Conservation (phyloP, 2,888 invertebrate genomes). For the Drosophila gaucha region DNA sequence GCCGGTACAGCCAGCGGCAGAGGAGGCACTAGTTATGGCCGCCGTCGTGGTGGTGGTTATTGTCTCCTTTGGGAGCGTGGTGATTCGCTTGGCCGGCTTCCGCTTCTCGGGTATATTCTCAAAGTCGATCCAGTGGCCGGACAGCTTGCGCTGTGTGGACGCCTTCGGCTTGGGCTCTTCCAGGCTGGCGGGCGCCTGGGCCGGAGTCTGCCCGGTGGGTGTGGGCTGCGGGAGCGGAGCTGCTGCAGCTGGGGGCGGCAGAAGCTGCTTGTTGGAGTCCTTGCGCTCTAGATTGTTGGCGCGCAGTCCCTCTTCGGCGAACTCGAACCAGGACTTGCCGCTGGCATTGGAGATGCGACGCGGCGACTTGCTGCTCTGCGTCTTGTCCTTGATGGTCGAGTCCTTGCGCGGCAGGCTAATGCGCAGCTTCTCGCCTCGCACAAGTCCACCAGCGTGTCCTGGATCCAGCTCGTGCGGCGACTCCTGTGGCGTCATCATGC, state of each 20-base stretch:
- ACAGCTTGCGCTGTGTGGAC: slow-evolving; percentile 82
- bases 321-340: slow-evolving; percentile 87
- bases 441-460: slow-evolving; percentile 20
- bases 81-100: slow-evolving; percentile 92
- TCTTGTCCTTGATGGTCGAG: slow-evolving; percentile 80
- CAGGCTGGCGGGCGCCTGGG: slow-evolving; percentile 16
- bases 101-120: slow-evolving; percentile 93
- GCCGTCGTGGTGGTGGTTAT: slow-evolving; percentile 43
- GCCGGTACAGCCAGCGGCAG: slow-evolving; percentile 33
- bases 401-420: slow-evolving; percentile 89
- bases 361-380: slow-evolving; percentile 86
- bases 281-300: slow-evolving; percentile 82
- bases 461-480: slow-evolving; percentile 42
- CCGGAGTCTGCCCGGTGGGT: slow-evolving; percentile 1
- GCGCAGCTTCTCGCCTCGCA: slow-evolving; percentile 88
- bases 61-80: slow-evolving; percentile 89
- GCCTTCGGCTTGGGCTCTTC: slow-evolving; percentile 56
- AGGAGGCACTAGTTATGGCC: slow-evolving; percentile 44
- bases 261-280: slow-evolving; percentile 80
- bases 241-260: slow-evolving; percentile 67
- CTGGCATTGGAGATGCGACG: slow-evolving; percentile 85
- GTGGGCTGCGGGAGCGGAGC: slow-evolving; percentile 24
- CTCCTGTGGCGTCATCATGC: slow-evolving; percentile 79
- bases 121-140: slow-evolving; percentile 92
- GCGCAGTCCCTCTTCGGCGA: slow-evolving; percentile 87